Conservation (phyloP, 2,888 invertebrate genomes). For the Patella pellucida region DNA sequence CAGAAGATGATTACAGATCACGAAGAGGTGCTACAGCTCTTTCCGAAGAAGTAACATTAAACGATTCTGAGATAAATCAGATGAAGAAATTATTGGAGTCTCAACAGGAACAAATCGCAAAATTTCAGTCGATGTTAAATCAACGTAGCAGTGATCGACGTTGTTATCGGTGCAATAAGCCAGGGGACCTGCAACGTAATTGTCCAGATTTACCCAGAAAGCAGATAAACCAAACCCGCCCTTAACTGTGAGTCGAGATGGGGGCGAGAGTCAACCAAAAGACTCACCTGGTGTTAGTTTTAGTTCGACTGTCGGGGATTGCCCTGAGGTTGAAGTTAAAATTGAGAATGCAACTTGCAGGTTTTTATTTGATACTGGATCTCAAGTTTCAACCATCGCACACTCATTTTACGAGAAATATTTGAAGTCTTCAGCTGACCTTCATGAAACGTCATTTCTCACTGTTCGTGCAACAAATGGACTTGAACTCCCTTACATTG, state of each 20-base stretch:
- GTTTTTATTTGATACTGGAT: too few relatives aligned
- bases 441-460: too few relatives aligned
- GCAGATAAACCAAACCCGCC: neutral
- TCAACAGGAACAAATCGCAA: neutral
- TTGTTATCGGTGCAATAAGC: neutral
- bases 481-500: too few relatives aligned
- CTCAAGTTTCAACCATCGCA: too few relatives aligned
- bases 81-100: neutral
- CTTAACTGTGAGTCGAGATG: neutral
- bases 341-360: too few relatives aligned
- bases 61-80: neutral
- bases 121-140: neutral
- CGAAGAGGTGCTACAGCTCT: neutral
- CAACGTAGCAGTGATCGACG: neutral
- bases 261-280: neutral
- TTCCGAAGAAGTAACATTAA: neutral
- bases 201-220: neutral
- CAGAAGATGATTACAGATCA: neutral
- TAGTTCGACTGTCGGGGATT: neutral
- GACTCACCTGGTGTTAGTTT: neutral
- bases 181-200: neutral
- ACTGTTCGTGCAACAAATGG: too few relatives aligned
- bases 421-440: too few relatives aligned
- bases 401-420: too few relatives aligned
- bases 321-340: neutral